Evolutionary conservation across 2,888 invertebrate species (phyloP).

Genomic region (Plebejus argus): DNA sequence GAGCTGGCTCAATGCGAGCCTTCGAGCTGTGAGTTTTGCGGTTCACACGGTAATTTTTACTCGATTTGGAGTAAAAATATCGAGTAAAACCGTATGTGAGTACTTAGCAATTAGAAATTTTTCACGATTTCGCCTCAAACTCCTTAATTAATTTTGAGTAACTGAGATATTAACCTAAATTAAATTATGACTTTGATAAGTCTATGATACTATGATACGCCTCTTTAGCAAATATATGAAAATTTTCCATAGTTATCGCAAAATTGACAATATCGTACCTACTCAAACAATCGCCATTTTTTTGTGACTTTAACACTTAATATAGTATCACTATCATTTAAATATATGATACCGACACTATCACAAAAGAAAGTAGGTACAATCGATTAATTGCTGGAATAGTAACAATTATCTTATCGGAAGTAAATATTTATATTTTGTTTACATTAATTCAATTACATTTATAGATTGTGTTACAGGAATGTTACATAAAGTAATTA

Average conservation of each 20-base stretch:
- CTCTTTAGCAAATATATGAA: too few relatives aligned
- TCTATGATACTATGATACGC: too few relatives aligned
- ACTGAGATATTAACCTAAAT: not conserved
- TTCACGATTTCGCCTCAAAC: too few relatives aligned
- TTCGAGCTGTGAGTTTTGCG: too few relatives aligned
- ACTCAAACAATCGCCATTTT: not conserved
- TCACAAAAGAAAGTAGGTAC: not conserved
- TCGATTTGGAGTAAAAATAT: too few relatives aligned
- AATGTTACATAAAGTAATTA: not conserved
- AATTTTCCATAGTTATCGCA: too few relatives aligned
- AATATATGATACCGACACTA: not conserved
- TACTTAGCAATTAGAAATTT: too few relatives aligned
- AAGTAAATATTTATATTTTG: not conserved
- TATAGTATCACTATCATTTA: not conserved
- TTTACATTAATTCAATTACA: constrained; percentile 2
- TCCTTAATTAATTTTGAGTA: not conserved
- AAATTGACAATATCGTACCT: too few relatives aligned
- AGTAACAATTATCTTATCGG: not conserved
- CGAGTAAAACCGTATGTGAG: too few relatives aligned
- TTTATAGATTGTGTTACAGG: not conserved
- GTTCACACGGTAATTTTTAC: too few relatives aligned
- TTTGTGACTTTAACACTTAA: not conserved
- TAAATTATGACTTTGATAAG: too few relatives aligned
- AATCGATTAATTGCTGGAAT: not conserved
- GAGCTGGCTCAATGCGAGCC: too few relatives aligned